Base-by-base conservation (phyloP, 2,113 vertebrate genomes). In the Scopus umbretta region DNA sequence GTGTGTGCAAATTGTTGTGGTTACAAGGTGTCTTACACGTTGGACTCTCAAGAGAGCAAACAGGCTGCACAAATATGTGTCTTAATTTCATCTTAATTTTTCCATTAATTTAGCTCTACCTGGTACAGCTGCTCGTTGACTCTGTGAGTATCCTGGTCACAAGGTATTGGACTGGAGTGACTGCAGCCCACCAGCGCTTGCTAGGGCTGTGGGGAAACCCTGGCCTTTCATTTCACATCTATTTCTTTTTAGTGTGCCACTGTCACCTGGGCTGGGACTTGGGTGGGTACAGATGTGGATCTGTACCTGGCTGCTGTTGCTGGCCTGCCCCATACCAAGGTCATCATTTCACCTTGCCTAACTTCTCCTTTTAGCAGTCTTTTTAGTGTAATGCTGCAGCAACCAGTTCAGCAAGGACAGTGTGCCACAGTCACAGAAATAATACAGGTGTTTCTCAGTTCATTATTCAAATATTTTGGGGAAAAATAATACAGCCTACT, bases 101-200 rank as follows among this genome's bases (percentile, higher is more conserved):
- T 16, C 20, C n/a, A 40, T 43, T n/a, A 30, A 15, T 34, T 7
- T 18, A 58, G 16, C 17, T 59, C 26, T 63, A 34, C 13, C 26
- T 72, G 38, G 20, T 34, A 68, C 17, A 67, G 61, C 20, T n/a
- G 12, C 17, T 52, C 9, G 10, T 21, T 40, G 42, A 50, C 6
- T 18, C 56, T 79, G 8, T 45, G 32, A 11, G 30, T 36, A 63
- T 22, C 11, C 36, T 36, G 58, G 34, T 13, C 36, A 59, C 43
- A 30, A 14, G 0, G 4, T 1, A 0, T 26, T 32, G 29, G 58
- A 7, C 49, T 52, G 56, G 8, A 16, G 10, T n/a, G 43, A 38
- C 2, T 1, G 2, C 17, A 40, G 38, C 8, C 29, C 2, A 1
- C 2, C 14, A 89, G 29, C 1, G 0, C 26, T 61, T 52, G 2